These are phyloP conservation scores for Drepana arcuata DNA, from an alignment of 1,140 invertebrate genomes.

Conservation along the genomic window DNA sequence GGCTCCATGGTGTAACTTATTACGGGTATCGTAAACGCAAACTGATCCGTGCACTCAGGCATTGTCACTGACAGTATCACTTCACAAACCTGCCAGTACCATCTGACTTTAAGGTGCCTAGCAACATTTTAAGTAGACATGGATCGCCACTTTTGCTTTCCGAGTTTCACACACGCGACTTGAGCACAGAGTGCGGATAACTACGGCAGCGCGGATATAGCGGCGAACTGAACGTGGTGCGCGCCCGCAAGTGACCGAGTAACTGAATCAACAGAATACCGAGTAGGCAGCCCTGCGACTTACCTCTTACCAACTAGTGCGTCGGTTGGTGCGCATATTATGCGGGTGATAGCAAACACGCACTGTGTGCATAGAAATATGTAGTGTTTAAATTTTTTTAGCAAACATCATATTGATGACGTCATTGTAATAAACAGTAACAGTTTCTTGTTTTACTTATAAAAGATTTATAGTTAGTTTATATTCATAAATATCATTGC, in stretches of 20 bases:
- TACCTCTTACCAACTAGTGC: constrained; percentile 3
- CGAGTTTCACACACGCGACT: too few species aligned
- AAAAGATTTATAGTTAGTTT: too few species aligned
- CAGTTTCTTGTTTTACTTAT: too few species aligned
- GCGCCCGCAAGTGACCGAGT: constrained; percentile 8
- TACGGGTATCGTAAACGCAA: constrained; percentile 55
- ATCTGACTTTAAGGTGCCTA: too few species aligned
- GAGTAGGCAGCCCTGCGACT: too few species aligned
- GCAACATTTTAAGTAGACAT: constrained; percentile 36
- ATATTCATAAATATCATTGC: too few species aligned
- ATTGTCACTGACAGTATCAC: constrained; percentile 41
- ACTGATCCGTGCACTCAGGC: constrained; percentile 61
- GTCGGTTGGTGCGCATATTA: constrained; percentile 6
- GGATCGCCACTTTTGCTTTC: constrained; percentile 6
- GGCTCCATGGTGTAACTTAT: constrained; percentile 62
- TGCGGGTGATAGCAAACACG: constrained; percentile 10
- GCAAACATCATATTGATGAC: too few species aligned
- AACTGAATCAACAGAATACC: too few species aligned
- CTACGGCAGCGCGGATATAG: too few species aligned
- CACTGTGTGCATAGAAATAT: neutral
- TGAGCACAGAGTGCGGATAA: too few species aligned
- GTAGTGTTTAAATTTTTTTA: too few species aligned
- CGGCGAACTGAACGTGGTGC: constrained; percentile 4
- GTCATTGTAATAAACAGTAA: too few species aligned
- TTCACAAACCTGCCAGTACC: constrained; percentile 31